Conservation (phyloP, 2,797 vertebrate genomes). For the Eremophila alpestris region DNA sequence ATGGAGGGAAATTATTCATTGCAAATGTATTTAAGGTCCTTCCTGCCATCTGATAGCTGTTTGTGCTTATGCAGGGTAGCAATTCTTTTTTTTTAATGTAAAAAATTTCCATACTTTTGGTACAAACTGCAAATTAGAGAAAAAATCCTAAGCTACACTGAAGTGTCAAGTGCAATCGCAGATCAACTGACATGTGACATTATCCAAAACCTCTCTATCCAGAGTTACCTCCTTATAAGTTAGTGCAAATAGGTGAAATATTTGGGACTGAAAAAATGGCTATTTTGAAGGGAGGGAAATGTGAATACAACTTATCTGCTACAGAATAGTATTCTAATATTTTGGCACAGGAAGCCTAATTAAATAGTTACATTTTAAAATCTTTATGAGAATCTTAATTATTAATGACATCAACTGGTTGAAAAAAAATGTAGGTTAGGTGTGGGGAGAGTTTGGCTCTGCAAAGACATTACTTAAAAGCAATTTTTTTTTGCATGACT, state of each 20-base stretch:
- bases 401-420: conserved; percentile 27
- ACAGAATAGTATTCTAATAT: background rate
- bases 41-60: background rate
- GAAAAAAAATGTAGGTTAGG: conserved; percentile 42
- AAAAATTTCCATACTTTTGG: background rate
- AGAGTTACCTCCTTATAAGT: background rate
- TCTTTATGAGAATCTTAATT: conserved; percentile 39
- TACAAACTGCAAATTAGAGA: background rate
- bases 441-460: conserved; percentile 14
- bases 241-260: background rate
- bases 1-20: background rate
- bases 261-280: background rate
- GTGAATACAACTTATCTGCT: background rate
- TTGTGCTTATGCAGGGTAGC: background rate
- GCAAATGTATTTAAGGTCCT: background rate
- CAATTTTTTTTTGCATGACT: conserved; percentile 24
- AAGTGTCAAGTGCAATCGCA: background rate
- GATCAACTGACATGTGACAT: accelerated
- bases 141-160: background rate
- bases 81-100: background rate
- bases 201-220: background rate
- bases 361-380: conserved; percentile 47
- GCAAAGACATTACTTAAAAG: conserved; percentile 37
- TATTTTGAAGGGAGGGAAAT: background rate
- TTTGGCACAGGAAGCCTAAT: background rate